Evolutionary conservation across 2,113 vertebrate species (phyloP).

Genomic region (Prunella fulvescens): DNA sequence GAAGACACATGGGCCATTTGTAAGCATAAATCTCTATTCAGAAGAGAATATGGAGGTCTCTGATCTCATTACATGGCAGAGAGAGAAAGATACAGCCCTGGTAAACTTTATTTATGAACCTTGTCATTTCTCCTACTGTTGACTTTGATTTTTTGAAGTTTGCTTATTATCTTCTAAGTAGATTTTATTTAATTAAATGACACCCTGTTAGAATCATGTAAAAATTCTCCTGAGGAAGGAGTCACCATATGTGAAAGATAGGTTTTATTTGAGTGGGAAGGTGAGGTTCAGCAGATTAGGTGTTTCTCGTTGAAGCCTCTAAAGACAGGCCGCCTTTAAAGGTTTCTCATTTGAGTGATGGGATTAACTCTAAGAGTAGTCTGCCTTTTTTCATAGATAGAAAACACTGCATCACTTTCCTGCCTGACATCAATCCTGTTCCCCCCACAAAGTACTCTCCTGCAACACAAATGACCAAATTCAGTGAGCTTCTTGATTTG

Average conservation of each 20-base stretch:
- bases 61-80: not conserved
- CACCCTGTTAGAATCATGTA: not conserved
- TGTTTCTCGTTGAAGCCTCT: not conserved
- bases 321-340: not conserved
- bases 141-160: not conserved
- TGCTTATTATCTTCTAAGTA: not conserved
- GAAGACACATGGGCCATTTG: not conserved
- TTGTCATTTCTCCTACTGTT: not conserved
- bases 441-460: not conserved
- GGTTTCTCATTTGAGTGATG: not conserved
- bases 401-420: not conserved
- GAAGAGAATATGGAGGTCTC: not conserved
- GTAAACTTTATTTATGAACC: not conserved
- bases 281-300: not conserved
- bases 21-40: not conserved
- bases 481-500: not conserved
- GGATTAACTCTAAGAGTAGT: not conserved
- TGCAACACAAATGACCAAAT: not conserved
- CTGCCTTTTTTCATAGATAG: not conserved
- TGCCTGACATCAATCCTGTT: not conserved
- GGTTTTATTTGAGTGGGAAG: not conserved
- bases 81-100: not conserved
- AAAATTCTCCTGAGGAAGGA: not conserved
- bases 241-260: not conserved
- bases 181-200: not conserved